Conservation (phyloP, 2,113 vertebrate species). For the Python bivittatus region DNA sequence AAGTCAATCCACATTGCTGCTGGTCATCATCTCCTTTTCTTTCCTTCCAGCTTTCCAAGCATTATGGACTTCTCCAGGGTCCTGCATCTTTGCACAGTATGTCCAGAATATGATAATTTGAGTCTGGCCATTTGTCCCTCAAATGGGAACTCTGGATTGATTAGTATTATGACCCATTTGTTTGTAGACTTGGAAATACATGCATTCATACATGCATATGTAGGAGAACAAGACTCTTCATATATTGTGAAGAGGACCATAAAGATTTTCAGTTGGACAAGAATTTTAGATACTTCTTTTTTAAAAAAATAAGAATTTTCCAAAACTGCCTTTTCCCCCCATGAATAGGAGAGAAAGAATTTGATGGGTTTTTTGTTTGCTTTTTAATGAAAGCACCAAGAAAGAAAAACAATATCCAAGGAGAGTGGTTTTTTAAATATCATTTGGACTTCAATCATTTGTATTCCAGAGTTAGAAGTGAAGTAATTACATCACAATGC, state of each 20-base stretch:
- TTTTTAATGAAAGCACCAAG: background rate
- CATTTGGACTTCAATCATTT: background rate
- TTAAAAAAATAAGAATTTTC: background rate
- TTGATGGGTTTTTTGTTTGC: background rate
- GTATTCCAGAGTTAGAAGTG: background rate
- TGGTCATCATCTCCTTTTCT: too few species aligned
- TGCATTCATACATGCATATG: too few species aligned
- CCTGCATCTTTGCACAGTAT: too few species aligned
- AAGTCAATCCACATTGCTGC: too few species aligned
- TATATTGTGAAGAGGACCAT: too few species aligned
- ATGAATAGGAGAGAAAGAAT: background rate
- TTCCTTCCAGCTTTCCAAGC: too few species aligned
- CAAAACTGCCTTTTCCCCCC: background rate
- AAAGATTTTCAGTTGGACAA: background rate
- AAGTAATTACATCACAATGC: background rate
- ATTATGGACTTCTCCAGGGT: too few species aligned
- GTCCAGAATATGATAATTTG: too few species aligned
- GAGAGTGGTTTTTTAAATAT: background rate
- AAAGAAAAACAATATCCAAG: background rate
- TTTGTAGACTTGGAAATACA: too few species aligned
- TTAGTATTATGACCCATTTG: background rate
- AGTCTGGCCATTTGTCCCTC: background rate
- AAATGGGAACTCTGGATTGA: background rate
- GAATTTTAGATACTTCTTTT: background rate
- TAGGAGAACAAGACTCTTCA: too few species aligned